Evolutionary conservation across 2,888 invertebrate species (phyloP).

Genomic region (Trissolcus japonicus): DNA sequence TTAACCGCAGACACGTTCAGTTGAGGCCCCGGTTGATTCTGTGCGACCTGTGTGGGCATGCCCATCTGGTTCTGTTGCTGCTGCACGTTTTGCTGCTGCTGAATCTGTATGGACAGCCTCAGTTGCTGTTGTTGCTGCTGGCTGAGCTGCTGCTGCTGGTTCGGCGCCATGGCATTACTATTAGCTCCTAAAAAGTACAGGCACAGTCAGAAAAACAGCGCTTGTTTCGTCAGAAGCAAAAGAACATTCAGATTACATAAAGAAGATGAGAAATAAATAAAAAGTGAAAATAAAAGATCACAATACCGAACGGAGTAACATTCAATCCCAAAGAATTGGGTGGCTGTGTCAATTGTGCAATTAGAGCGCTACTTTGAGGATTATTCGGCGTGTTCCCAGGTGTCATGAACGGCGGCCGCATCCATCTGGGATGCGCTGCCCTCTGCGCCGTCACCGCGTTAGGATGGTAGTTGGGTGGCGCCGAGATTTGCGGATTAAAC

Average conservation of each 20-base stretch:
- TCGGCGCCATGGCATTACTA: constrained; percentile 69
- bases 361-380: constrained; percentile 78
- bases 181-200: constrained; percentile 55
- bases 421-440: constrained; percentile 66
- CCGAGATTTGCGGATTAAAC: constrained; percentile 74
- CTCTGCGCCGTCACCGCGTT: constrained; percentile 64
- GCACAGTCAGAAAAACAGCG: neutral
- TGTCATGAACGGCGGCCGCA: constrained; percentile 69
- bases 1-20: constrained; percentile 69
- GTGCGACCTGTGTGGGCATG: constrained; percentile 69
- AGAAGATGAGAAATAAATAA: neutral
- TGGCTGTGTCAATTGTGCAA: constrained; percentile 80
- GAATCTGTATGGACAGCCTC: constrained; percentile 63
- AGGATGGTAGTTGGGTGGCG: constrained; percentile 78
- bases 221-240: neutral
- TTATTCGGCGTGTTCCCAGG: constrained; percentile 65
- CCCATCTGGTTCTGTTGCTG: constrained; percentile 73
- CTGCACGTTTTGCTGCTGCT: constrained; percentile 66
- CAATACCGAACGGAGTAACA: constrained; percentile 76
- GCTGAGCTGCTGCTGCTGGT: constrained; percentile 74
- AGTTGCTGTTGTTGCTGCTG: constrained; percentile 44
- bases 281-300: constrained; percentile 4
- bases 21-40: constrained; percentile 67
- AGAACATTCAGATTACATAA: constrained; percentile 16
- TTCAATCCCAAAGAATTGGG: constrained; percentile 77